These are phyloP conservation scores for Drosophila bunnanda DNA, from an alignment of 2,888 invertebrate genomes.

Conservation along the genomic window DNA sequence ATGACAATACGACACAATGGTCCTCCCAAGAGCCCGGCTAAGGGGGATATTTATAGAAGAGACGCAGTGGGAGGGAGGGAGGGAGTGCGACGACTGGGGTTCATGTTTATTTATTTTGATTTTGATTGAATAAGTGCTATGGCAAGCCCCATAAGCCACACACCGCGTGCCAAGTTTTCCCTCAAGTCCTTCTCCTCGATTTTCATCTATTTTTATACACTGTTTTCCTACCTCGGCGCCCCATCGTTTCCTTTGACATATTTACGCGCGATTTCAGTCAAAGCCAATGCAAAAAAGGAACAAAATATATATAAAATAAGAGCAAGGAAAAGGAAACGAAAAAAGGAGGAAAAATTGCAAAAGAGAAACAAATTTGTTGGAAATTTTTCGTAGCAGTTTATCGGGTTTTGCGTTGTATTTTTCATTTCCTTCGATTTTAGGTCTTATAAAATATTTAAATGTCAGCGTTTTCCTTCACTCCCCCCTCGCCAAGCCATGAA, in stretches of 20 bases:
- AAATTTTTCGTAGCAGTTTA: conserved; percentile 16
- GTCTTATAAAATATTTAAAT: conserved; percentile 42
- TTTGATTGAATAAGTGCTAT: conserved; percentile 78
- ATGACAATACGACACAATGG: conserved; percentile 48
- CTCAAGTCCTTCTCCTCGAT: neutral
- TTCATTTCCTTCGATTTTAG: conserved; percentile 26
- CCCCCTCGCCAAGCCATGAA: conserved; percentile 31
- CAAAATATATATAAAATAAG: neutral
- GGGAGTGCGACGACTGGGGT: neutral
- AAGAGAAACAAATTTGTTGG: conserved; percentile 4
- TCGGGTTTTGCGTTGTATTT: conserved; percentile 2
- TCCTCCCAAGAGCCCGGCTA: conserved; percentile 7
- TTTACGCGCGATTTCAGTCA: conserved; percentile 38
- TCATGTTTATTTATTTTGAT: conserved; percentile 73
- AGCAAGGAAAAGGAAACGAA: too few species aligned
- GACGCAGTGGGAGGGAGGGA: neutral
- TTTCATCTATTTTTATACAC: conserved; percentile 25
- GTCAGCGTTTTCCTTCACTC: conserved; percentile 3
- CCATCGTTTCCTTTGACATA: conserved; percentile 23
- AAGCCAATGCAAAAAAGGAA: conserved; percentile 1
- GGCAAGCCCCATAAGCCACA: conserved; percentile 45
- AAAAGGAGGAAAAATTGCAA: neutral
- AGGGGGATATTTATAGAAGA: conserved; percentile 31
- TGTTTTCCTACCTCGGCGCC: neutral
- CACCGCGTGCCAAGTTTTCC: conserved; percentile 1